Evolutionary conservation across 37 sponge, comb jelly and placozoan genomes (phyloP).

Genomic region (Tethya wilhelma): DNA sequence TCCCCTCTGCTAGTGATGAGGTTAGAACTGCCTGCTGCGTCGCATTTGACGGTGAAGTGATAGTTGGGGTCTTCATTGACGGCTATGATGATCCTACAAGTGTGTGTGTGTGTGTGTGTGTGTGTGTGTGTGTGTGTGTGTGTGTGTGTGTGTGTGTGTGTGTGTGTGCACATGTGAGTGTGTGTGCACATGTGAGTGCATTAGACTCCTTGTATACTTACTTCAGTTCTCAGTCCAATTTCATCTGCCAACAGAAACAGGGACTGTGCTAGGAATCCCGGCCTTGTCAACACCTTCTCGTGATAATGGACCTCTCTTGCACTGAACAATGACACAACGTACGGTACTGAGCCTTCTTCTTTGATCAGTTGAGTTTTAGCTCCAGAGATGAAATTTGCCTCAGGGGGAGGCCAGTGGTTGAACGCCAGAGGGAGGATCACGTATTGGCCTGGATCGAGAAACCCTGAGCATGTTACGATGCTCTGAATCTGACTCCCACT

Average conservation of each 20-base stretch:
- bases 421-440: conserved; percentile 84
- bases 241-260: conserved; percentile 64
- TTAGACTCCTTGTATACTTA: too few species aligned
- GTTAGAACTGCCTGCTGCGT: conserved; percentile 56
- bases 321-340: conserved; percentile 68
- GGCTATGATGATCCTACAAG: conserved; percentile 51
- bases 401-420: conserved; percentile 29
- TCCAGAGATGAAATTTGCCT: too few species aligned
- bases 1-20: conserved; percentile 76
- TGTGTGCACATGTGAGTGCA: too few species aligned
- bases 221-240: too few species aligned
- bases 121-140: neutral
- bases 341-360: conserved; percentile 20
- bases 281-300: conserved; percentile 25
- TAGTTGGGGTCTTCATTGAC: conserved; percentile 46
- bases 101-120: conserved; percentile 3
- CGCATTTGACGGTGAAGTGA: conserved; percentile 56
- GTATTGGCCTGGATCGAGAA: conserved; percentile 78
- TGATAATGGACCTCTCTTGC: conserved; percentile 41
- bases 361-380: neutral
- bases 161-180: too few species aligned
- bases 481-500: conserved; percentile 56
- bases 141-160: too few species aligned
- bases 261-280: conserved; percentile 78
- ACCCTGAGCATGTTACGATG: conserved; percentile 65